These are phyloP conservation scores for Formica selysi DNA, from an alignment of 1,140 invertebrate species.

Conservation along the genomic window DNA sequence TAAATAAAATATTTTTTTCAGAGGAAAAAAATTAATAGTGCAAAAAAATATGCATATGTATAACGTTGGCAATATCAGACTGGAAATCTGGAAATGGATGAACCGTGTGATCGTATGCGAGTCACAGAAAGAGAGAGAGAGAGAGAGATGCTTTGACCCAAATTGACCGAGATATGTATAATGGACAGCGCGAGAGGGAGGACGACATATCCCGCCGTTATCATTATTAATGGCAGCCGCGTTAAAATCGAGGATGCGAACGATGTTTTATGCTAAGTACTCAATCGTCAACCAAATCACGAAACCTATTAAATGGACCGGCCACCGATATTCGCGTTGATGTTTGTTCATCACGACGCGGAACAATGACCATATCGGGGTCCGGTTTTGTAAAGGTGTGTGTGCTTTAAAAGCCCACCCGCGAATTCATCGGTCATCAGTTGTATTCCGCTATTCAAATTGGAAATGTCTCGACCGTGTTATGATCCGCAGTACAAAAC, in stretches of 20 bases:
- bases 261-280: conserved; percentile 81
- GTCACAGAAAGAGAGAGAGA: conserved; percentile 11
- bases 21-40: not conserved
- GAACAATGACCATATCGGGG: conserved; percentile 14
- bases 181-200: conserved; percentile 45
- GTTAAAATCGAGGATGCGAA: conserved; percentile 71
- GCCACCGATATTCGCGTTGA: conserved; percentile 58
- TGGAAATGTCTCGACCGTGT: conserved; percentile 21
- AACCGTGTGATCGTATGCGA: conserved; percentile 9
- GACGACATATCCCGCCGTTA: conserved; percentile 26
- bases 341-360: conserved; percentile 12
- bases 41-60: not conserved
- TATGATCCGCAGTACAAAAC: conserved; percentile 3
- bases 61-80: not conserved
- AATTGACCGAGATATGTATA: conserved; percentile 59
- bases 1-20: not conserved
- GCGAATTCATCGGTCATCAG: conserved; percentile 15
- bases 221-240: conserved; percentile 67
- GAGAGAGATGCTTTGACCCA: conserved; percentile 40
- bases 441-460: not conserved
- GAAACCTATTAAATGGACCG: conserved; percentile 75
- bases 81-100: conserved; percentile 34
- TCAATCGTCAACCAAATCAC: conserved; percentile 76
- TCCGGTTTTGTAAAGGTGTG: conserved; percentile 34
- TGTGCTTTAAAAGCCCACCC: conserved; percentile 44